Evolutionary conservation across 2,113 vertebrate genomes (phyloP), one percentile per base, ranked within the genome.

Genomic region (Dascyllus trimaculatus): DNA sequence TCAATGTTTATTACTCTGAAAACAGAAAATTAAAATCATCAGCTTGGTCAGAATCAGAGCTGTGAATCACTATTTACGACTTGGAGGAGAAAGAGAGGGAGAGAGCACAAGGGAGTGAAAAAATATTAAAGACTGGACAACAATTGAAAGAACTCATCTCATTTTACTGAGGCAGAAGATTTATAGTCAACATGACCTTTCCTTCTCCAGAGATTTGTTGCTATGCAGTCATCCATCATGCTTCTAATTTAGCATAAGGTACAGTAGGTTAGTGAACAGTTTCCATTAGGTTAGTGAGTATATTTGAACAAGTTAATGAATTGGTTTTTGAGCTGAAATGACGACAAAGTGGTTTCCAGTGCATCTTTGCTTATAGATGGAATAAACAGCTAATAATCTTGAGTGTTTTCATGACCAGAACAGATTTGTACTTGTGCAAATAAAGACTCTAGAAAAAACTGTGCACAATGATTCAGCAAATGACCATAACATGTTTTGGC

Each of bases 1-100:
- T 98, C 97, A 97, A 95, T 96, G 97, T 99, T 97, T 99, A 97
- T 98, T 97, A 97, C 95, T 95, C 95, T 90, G 92, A 96, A 97
- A 96, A 96, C 95, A 95, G 93, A 93, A 98, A 97, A 98, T 98
- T 97, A 96, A 98, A 98, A 97, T 96, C 95, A 94, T 96, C 95
- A 94, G 93, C 94, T 92, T 94, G 91, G 94, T 96, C 94, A 90
- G 91, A 95, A 96, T 93, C 86, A 80, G 84, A 92, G 91, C 90
- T 59, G 89, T 93, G 91, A 93, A 91, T 94, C 92, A 93, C 86
- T 77, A 85, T 93, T 93, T 91, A 94, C 65, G 85, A 89, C 76
- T 69, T 80, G 63, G 58, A 57, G 75, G 78, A 74, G 46, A 61
- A 48, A 65, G 48, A 75, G 54, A 79, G 58, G 40, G 35, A 66